These are phyloP conservation scores for Montipora capitata DNA, from an alignment of 92 coral and sea anemone species.

Conservation along the genomic window DNA sequence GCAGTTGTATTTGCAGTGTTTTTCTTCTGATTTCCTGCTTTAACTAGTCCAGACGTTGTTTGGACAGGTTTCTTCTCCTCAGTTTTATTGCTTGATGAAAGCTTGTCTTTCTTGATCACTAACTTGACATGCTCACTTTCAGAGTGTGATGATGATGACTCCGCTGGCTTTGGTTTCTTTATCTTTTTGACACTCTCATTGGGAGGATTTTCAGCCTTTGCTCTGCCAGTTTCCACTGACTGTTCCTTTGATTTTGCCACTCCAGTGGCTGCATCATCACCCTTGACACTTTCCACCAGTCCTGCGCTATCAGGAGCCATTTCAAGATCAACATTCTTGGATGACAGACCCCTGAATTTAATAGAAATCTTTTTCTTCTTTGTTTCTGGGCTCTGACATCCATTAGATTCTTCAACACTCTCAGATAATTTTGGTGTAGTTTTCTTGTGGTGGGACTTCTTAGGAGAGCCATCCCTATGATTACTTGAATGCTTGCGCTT, in stretches of 20 bases:
- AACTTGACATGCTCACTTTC: slow-evolving; percentile 85
- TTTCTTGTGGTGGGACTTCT: slow-evolving; percentile 45
- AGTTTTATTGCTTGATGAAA: slow-evolving; percentile 20
- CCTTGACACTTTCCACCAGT: slow-evolving; percentile 16
- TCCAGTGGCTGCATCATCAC: background rate
- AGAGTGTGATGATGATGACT: slow-evolving; percentile 26
- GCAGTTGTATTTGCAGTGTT: slow-evolving; percentile 6
- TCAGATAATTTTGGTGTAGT: slow-evolving; percentile 20
- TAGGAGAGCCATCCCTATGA: slow-evolving; percentile 38
- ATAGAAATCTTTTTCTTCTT: slow-evolving; percentile 78
- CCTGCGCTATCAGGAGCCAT: slow-evolving; percentile 33
- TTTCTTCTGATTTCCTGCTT: background rate
- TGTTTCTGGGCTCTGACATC: slow-evolving; percentile 3
- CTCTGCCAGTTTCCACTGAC: background rate
- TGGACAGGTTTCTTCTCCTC: slow-evolving; percentile 20
- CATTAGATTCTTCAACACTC: slow-evolving; percentile 10
- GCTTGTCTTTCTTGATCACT: slow-evolving; percentile 87
- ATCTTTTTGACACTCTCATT: slow-evolving; percentile 43
- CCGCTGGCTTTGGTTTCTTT: slow-evolving; percentile 64
- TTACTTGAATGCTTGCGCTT: slow-evolving; percentile 69
- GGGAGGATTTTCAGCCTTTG: background rate
- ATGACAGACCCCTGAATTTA: slow-evolving; percentile 84
- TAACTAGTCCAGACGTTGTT: slow-evolving; percentile 7
- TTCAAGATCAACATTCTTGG: slow-evolving; percentile 57
- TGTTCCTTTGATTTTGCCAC: background rate